Conservation (phyloP, 2,888 invertebrate species). For the Ptychoptera albimana region DNA sequence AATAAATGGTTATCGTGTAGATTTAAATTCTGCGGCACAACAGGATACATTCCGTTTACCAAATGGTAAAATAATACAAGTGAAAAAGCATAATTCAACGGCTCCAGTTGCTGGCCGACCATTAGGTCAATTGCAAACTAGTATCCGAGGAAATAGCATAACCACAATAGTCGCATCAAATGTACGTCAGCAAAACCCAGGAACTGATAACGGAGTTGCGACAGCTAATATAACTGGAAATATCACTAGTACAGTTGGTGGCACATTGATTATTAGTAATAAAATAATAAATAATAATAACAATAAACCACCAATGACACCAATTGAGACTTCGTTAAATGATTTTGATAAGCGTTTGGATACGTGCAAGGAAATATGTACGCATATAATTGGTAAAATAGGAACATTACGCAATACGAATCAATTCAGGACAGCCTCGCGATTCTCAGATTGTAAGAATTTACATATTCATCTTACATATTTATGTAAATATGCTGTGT, state of each 20-base stretch:
- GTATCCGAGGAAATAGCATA: background rate
- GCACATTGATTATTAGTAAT: background rate
- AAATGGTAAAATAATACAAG: slow-evolving; percentile 30
- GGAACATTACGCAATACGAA: slow-evolving; percentile 29
- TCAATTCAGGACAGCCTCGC: slow-evolving; percentile 27
- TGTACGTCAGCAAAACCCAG: slow-evolving; percentile 11
- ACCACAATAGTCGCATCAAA: background rate
- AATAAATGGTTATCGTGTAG: slow-evolving; percentile 29
- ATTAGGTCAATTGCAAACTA: background rate
- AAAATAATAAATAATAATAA: background rate
- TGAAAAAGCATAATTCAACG: slow-evolving; percentile 21
- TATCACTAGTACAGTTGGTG: too few species aligned
- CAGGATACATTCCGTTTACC: slow-evolving; percentile 30
- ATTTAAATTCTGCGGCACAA: slow-evolving; percentile 30
- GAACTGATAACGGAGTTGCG: background rate
- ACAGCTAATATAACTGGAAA: too few species aligned
- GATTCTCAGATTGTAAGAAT: slow-evolving; percentile 27
- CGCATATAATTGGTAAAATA: slow-evolving; percentile 27
- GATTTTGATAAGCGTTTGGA: slow-evolving; percentile 28
- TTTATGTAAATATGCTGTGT: slow-evolving; percentile 28
- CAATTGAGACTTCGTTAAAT: slow-evolving; percentile 22
- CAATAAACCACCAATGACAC: slow-evolving; percentile 18
- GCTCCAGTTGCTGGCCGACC: background rate
- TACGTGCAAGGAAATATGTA: slow-evolving; percentile 27
- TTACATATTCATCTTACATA: slow-evolving; percentile 30